Base-by-base conservation (phyloP, 2,888 invertebrate genomes). In the Alviniconcha strummeri region DNA sequence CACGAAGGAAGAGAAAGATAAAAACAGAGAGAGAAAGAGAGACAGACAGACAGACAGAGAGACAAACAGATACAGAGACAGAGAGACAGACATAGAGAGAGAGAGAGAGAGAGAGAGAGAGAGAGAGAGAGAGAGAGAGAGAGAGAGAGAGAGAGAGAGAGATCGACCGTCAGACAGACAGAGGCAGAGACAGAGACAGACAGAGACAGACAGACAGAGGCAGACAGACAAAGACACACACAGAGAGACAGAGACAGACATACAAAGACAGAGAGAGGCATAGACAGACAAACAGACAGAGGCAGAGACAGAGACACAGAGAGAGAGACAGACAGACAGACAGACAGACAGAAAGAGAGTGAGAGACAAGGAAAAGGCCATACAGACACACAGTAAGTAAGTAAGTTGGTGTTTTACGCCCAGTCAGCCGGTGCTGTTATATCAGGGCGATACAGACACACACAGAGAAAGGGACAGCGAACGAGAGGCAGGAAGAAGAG, bases 71-170 rank as follows among this genome's bases (percentile, higher is more conserved):
- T 13, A 54, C 13, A 74, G 54, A 76, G 19, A 77, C 19, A 57
- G 76, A 80, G 54, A 80, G 80, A 71, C 17, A 56, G 56, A 80
- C 52, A 80, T 52, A 64, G 36, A 79, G 64, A 79, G 67, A 79
- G 36, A 64, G 80, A 69, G 5, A 69, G 69, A 69, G 54, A 80
- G 80, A 81, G 11, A 80, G 72, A 80, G 71, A 71, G 71, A 72
- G n/a, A 80, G 72, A 80, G n/a, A 69, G 80, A 80, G 15, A 80
- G 72, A 72, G n/a, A 71, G 72, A 80, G n/a, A 69, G 80, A 71
- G 15, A 80, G 72, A 80, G 11, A 75, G 74, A 75, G 54, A 75
- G 74, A 75, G 54, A 75, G 74, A 75, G 11, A 75, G 74, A 75
- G 13, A 75, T 69, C 2, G 19, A 71, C 7, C 11, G 7, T 11